Conservation (phyloP, 2,113 vertebrate species). For the Motacilla tschutschensis region DNA sequence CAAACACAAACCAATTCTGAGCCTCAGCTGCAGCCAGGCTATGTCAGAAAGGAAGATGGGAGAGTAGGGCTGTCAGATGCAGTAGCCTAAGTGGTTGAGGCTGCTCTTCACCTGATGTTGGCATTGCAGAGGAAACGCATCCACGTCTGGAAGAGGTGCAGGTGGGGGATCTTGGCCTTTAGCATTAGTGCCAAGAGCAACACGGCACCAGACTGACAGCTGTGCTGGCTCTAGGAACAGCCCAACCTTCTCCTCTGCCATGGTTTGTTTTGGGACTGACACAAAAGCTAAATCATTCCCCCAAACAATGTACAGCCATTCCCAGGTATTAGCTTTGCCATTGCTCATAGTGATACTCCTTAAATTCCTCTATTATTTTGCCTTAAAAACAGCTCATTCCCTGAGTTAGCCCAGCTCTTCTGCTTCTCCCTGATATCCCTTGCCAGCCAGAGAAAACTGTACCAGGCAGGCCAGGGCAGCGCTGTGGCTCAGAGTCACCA, state of each 20-base stretch:
- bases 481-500: background rate
- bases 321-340: background rate
- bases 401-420: background rate
- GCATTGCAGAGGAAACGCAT: fast-evolving
- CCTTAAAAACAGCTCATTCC: background rate
- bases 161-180: background rate
- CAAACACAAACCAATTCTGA: background rate
- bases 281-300: background rate
- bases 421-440: background rate
- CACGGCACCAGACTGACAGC: background rate
- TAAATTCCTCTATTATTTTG: background rate
- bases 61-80: background rate
- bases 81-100: background rate
- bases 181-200: background rate
- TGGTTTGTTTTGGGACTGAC: background rate
- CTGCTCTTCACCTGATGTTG: background rate
- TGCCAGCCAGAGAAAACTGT: background rate
- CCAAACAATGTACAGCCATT: background rate
- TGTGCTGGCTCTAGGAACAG: background rate
- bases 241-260: fast-evolving
- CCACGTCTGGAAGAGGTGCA: background rate
- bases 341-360: background rate
- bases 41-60: background rate
- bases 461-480: fast-evolving
- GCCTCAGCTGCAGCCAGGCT: background rate